Base-by-base conservation (phyloP, 2,888 invertebrate species). In the Ophraella communa region DNA sequence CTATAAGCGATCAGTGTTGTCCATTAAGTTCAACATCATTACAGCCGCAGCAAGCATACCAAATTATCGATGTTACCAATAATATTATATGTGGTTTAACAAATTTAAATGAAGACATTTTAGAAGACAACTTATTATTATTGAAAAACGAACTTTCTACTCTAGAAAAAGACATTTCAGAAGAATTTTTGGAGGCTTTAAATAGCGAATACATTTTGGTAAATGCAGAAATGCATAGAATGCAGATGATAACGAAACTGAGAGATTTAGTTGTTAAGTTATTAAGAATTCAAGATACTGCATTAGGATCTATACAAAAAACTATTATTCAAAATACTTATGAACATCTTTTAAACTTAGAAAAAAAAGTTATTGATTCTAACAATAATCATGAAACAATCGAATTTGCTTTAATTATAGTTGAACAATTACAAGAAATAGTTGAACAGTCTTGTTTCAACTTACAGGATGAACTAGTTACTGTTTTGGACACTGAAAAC, bases 41-140 rank as follows among this genome's bases (percentile, higher is more conserved):
- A 1, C 21, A 58, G n/a, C 1, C 23, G 14, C 23, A 58, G 23
- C 51, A 53, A 60, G 52, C 52, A 27, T 44, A 52, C n/a, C 24
- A 49, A 21, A 44, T 59, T 2, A 51, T 59, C 3, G 24, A 59
- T 20, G 23, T 51, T 18, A 59, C 59, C 4, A 53, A 42, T 60
- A 44, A 52, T n/a, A 44, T 60, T n/a, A 18, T 60, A 8, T 5
- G 42, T 52, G 18, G 11, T 24, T 59, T 51, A 8, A 44, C 17
- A 18, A 17, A 20, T 17, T 52, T 20, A n/a, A 21, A 39, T 11
- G 51, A 59, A 24, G 39, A 39, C 2, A 20, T 24, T 10, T 42
- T 59, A 42, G 47, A 60, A 42, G 44, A 60, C 20, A 42, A 60
- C 35, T 17, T 60, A 3, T 7, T 24, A 3, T 2, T 42, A 3